Conservation (phyloP, 2,113 vertebrate genomes). For the Galemys pyrenaicus region DNA sequence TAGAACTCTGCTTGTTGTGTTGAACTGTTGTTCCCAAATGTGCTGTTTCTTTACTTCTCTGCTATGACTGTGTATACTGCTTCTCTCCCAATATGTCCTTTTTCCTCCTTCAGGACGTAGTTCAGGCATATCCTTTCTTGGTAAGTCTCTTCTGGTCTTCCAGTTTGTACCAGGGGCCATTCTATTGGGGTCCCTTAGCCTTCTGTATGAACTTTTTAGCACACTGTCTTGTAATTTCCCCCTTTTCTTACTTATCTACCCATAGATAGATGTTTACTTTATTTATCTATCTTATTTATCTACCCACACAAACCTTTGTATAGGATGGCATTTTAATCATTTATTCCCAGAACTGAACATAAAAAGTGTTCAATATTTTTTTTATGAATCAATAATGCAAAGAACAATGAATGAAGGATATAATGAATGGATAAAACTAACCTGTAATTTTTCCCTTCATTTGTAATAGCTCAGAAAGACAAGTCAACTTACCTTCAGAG, state of each 20-base stretch:
- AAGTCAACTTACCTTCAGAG: constrained; percentile 11
- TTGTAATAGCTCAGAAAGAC: neutral
- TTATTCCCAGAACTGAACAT: neutral
- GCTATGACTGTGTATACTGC: neutral
- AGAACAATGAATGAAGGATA: neutral
- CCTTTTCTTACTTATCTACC: neutral
- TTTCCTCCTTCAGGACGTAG: neutral
- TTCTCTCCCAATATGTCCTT: neutral
- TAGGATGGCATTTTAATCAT: neutral
- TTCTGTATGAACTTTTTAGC: neutral
- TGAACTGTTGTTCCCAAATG: neutral
- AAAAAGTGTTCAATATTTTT: neutral
- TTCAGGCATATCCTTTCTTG: neutral
- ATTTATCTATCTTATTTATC: neutral
- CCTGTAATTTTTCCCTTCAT: neutral
- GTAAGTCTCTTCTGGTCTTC: neutral
- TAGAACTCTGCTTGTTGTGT: neutral
- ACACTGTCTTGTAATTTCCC: neutral
- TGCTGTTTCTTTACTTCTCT: neutral
- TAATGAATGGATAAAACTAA: neutral
- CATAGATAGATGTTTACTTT: too few relatives aligned
- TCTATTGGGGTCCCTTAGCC: neutral
- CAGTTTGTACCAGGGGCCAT: neutral
- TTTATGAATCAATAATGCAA: neutral
- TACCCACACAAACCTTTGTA: neutral